These are phyloP conservation scores for Nesometra sesokonis DNA, from an alignment of 35 echinoderm and acorn worm genomes.

Conservation along the genomic window DNA sequence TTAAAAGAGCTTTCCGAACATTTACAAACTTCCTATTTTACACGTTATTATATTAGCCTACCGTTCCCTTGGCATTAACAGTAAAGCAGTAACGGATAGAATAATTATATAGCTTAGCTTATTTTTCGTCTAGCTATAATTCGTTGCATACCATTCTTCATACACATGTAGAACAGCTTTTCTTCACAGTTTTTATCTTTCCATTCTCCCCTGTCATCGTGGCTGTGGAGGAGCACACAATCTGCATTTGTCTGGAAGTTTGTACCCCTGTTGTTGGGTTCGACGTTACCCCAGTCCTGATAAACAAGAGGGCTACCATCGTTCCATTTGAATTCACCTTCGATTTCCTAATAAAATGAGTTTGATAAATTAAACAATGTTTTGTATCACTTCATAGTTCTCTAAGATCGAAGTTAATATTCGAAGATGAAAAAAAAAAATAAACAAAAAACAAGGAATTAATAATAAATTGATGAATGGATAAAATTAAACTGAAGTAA, in stretches of 20 bases:
- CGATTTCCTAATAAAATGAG: neutral
- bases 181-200: neutral
- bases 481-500: too few species aligned
- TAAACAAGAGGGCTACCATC: neutral
- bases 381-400: too few species aligned
- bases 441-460: too few species aligned
- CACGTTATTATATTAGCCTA: neutral
- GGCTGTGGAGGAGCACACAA: neutral
- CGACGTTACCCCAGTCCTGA: neutral
- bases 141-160: neutral
- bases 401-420: too few species aligned
- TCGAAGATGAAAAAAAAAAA: too few species aligned
- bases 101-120: neutral
- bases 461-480: too few species aligned
- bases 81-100: neutral
- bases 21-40: neutral
- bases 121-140: too few species aligned
- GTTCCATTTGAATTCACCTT: neutral
- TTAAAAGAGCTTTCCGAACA: neutral
- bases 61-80: neutral
- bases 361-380: too few species aligned
- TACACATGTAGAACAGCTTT: neutral
- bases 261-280: neutral
- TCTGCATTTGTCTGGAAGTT: neutral
- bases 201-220: neutral